Base-by-base conservation (phyloP, 2,797 vertebrate species). In the Sphaeramia orbicularis region DNA sequence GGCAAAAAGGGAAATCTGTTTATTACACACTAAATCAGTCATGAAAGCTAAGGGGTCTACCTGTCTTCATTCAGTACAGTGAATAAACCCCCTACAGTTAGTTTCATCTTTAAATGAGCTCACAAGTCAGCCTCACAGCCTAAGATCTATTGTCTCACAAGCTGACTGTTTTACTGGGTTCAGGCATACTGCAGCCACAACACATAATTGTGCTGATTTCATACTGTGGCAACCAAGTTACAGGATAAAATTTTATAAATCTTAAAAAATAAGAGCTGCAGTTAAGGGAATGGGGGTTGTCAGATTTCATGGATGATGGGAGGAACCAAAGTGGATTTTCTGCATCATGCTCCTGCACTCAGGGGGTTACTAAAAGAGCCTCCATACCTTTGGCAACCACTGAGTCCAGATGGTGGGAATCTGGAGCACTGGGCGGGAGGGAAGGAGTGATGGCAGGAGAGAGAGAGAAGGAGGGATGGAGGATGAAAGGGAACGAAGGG, bases 391-490 rank as follows among this genome's bases (percentile, higher is more conserved):
- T 94, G 93, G 92, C 92, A 93, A 80, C 73, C 67, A 72, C 65
- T 60, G 66, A 76, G 86, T 88, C 90, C 92, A 94, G 93, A 95
- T 93, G 93, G 93, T 85, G 84, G 75, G 82, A 90, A 92, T 91
- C 83, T 91, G 85, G 91, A 90, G 85, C 92, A 83, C 21, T 77
- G 79, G 80, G 86, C 53, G 72, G 74, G 79, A 79, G 78, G 65
- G 81, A 74, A 11, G 50, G 76, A 67, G 73, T 13, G 10, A 47
- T 57, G 66, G 57, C 38, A 40, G 56, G 48, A 18, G 52, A 63
- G 61, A 38, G 65, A 62, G 61, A 37, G 78, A 78, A 55, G 38
- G 72, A 77, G 73, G 71, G 72, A 60, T 59, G 42, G 65, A 78
- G 58, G 75, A 83, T 81, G 76, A 81, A 84, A 87, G 76, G 47